phyloP scores from a whole-genome alignment of 2,113 vertebrate genomes.

The Synodontis membranacea region DNA sequence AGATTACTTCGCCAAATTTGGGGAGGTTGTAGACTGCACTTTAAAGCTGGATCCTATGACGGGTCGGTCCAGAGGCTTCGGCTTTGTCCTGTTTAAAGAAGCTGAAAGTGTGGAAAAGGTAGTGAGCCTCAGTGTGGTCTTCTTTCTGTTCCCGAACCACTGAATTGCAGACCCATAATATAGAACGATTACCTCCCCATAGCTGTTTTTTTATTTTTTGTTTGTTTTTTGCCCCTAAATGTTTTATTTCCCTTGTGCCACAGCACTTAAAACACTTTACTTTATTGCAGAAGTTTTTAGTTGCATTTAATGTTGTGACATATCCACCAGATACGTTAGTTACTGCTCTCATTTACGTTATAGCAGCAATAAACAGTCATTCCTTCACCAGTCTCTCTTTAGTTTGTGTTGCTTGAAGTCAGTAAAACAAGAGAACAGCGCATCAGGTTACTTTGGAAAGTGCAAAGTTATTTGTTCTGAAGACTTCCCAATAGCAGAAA shows the following conservation, averaged over 20 bases:
- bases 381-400: background rate
- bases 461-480: background rate
- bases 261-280: background rate
- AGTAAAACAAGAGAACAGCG: background rate
- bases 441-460: background rate
- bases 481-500: background rate
- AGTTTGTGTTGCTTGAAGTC: background rate
- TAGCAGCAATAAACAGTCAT: background rate
- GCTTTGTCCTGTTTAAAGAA: conserved; percentile 97
- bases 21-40: conserved; percentile 97
- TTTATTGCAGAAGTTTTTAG: background rate
- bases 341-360: background rate
- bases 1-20: conserved; percentile 97
- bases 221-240: background rate
- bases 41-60: conserved; percentile 97
- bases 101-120: conserved; percentile 96
- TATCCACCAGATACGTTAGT: background rate
- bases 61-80: conserved; percentile 93
- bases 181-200: background rate
- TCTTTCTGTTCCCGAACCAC: background rate
- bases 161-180: background rate
- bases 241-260: too few species aligned
- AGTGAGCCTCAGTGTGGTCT: conserved; percentile 25
- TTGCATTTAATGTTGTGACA: background rate
- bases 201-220: too few species aligned